Percentiles rank a stretch among this genome's conserved stretches.
phyloP scores from a whole-genome alignment of 2,113 vertebrate genomes.

The Lepus timidus region DNA sequence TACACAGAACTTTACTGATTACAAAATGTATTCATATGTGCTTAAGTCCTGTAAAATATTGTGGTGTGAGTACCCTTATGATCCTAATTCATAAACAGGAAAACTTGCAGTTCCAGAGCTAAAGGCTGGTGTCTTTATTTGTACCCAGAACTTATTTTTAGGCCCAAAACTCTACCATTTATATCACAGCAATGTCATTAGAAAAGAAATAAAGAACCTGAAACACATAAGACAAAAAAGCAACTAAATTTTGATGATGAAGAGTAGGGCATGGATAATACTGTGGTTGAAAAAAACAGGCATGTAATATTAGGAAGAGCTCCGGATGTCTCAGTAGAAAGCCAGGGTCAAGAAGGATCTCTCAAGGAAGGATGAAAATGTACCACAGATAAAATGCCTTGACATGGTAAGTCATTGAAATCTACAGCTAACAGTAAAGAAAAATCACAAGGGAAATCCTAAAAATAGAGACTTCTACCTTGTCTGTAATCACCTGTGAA shows the following conservation, averaged over 20 bases:
- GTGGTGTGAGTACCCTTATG: neutral
- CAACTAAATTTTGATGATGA: neutral
- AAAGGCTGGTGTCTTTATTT: neutral
- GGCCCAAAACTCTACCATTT: neutral
- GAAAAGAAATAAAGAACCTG: neutral
- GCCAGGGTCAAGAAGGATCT: neutral
- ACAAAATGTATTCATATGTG: neutral
- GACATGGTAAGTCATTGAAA: neutral
- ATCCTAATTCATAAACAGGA: neutral
- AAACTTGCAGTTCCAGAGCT: neutral
- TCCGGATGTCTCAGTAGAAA: neutral
- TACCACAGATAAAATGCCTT: neutral
- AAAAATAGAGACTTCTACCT: neutral
- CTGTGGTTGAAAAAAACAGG: neutral
- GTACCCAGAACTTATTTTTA: neutral
- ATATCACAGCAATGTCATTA: neutral
- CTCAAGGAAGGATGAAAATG: neutral
- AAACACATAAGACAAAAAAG: neutral
- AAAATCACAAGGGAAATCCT: neutral
- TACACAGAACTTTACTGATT: neutral
- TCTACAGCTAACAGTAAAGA: neutral
- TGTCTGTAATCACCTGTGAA: neutral
- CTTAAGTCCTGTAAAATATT: neutral
- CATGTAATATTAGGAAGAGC: fast-evolving
- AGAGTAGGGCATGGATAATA: fast-evolving